Conservation (phyloP, 2,113 vertebrate species). For the Microcebus jonahi region DNA sequence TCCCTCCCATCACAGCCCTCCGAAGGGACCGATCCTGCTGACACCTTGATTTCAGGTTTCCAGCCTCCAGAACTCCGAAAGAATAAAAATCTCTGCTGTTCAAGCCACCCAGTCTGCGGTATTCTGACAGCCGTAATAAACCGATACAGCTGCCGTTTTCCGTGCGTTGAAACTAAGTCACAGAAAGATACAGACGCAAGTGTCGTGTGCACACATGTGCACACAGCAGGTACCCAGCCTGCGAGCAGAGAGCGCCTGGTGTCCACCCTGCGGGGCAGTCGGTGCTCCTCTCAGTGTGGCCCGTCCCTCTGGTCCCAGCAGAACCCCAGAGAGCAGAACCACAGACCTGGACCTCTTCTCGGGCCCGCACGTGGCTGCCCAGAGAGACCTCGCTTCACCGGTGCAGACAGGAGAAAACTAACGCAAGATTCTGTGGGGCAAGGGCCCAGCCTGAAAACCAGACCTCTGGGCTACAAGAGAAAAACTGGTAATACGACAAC, state of each 20-base stretch:
- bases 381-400: background rate
- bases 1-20: background rate
- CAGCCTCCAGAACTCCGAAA: background rate
- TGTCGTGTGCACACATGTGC: fast-evolving
- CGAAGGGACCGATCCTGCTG: background rate
- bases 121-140: background rate
- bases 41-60: background rate
- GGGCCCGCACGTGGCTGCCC: fast-evolving
- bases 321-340: background rate
- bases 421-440: fast-evolving
- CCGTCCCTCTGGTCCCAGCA: background rate
- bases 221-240: fast-evolving
- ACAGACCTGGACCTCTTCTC: background rate
- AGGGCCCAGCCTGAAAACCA: background rate
- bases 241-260: background rate
- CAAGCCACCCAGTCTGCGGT: too few relatives aligned
- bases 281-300: fast-evolving
- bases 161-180: background rate
- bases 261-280: too few relatives aligned
- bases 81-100: background rate
- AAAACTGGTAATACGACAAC: background rate
- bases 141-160: background rate
- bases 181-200: fast-evolving
- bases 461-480: background rate
- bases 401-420: background rate